Evolutionary conservation across 2,113 vertebrate genomes (phyloP).

Genomic region (Acinonyx jubatus): DNA sequence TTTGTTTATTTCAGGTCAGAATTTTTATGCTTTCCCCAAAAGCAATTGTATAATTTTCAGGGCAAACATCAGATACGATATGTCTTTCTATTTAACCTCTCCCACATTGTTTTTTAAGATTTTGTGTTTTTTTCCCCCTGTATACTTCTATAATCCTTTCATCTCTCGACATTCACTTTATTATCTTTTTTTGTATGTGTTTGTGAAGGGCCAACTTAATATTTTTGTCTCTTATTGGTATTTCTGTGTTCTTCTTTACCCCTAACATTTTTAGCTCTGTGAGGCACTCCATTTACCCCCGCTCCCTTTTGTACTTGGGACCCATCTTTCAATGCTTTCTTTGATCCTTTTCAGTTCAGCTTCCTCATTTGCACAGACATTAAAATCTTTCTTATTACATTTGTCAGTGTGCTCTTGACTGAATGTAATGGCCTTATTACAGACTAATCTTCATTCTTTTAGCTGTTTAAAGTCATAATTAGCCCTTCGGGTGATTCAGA

Average conservation of each 20-base stretch:
- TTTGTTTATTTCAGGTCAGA: conserved; percentile 58
- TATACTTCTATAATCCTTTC: not conserved
- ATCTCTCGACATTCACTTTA: conserved; percentile 19
- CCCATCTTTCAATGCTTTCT: conserved; percentile 74
- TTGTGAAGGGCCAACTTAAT: conserved; percentile 36
- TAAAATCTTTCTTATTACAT: conserved; percentile 68
- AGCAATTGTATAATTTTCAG: conserved; percentile 32
- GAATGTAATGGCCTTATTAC: conserved; percentile 65
- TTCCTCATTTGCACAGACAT: conserved; percentile 72
- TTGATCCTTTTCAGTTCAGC: conserved; percentile 76
- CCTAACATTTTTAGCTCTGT: conserved; percentile 29
- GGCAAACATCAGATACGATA: conserved; percentile 25
- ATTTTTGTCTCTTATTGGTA: conserved; percentile 45
- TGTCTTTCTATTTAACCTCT: conserved; percentile 9
- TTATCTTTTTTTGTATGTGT: conserved; percentile 33
- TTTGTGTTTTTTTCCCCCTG: not conserved
- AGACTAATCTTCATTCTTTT: conserved; percentile 58
- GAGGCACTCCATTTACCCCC: conserved; percentile 49
- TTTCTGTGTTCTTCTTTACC: conserved; percentile 52
- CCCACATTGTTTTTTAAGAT: not conserved
- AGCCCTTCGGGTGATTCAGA: conserved; percentile 60
- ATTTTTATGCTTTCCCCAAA: conserved; percentile 58
- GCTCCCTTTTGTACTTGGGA: conserved; percentile 61
- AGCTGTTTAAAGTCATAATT: conserved; percentile 71
- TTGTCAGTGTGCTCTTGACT: conserved; percentile 52